A percentile compares a stretch with the other conserved stretches of the same genome.
These are phyloP conservation scores for Plagodis pulveraria DNA, from an alignment of 2,888 invertebrate species.

Conservation along the genomic window DNA sequence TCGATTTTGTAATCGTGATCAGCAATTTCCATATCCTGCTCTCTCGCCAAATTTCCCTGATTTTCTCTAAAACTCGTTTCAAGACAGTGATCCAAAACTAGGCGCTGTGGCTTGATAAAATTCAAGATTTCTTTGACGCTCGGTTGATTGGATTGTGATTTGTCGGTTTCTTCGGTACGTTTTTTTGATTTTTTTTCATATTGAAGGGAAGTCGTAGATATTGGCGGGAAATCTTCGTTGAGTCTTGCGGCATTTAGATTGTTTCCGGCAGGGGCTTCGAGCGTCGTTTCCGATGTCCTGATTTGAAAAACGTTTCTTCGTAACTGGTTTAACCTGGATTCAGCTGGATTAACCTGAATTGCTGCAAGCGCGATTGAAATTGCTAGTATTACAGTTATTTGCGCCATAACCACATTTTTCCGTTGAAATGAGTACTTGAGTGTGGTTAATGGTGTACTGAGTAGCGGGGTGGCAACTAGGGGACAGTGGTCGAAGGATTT, in stretches of 20 bases:
- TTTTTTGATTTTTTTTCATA: constrained; percentile 57
- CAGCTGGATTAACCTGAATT: constrained; percentile 22
- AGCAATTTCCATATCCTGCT: constrained; percentile 53
- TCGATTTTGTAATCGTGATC: constrained; percentile 49
- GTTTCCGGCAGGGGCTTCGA: constrained; percentile 70
- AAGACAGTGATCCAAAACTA: constrained; percentile 72
- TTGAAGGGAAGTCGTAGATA: constrained; percentile 63
- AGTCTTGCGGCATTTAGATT: constrained; percentile 68
- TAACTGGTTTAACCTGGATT: constrained; percentile 38
- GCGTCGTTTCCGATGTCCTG: constrained; percentile 69
- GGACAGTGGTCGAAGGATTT: constrained; percentile 74
- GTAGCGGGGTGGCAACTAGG: constrained; percentile 57
- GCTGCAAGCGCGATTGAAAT: constrained; percentile 48
- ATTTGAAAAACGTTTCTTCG: constrained; percentile 47
- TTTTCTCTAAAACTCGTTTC: constrained; percentile 59
- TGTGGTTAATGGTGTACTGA: constrained; percentile 48
- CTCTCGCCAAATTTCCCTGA: constrained; percentile 44
- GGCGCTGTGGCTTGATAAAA: constrained; percentile 48
- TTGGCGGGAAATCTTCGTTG: constrained; percentile 72
- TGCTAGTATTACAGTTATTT: constrained; percentile 54
- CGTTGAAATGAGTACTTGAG: constrained; percentile 38
- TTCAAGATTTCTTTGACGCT: constrained; percentile 33
- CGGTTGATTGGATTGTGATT: constrained; percentile 52
- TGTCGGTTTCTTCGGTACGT: constrained; percentile 48
- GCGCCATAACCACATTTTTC: constrained; percentile 59